Percentiles rank a stretch among this genome's conserved stretches.
Evolutionary conservation across 2,113 vertebrate species (phyloP).

Genomic region (Passerina amoena): DNA sequence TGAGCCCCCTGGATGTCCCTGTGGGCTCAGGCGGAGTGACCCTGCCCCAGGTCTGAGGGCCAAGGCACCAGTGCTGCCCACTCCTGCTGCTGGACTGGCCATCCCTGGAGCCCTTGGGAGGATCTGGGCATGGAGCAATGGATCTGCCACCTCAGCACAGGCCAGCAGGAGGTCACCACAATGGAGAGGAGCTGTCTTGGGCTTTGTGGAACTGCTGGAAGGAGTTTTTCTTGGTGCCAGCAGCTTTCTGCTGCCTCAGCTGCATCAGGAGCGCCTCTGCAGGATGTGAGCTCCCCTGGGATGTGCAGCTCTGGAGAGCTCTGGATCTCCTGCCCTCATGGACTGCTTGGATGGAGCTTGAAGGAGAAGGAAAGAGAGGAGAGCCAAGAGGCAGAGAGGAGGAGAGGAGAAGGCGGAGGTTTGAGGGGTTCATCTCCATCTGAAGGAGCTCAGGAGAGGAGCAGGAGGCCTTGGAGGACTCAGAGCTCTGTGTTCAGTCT

Average conservation of each 20-base stretch:
- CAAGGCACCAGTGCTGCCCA: not conserved
- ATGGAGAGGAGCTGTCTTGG: not conserved
- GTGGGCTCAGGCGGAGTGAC: not conserved
- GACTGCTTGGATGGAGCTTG: not conserved
- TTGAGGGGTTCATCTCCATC: not conserved
- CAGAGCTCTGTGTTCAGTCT: not conserved
- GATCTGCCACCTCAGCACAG: not conserved
- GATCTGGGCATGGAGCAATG: not conserved
- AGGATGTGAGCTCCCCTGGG: not conserved
- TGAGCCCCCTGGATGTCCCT: not conserved
- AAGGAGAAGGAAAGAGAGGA: not conserved
- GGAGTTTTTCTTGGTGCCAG: not conserved
- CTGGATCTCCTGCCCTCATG: no score
- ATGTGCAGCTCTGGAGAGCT: not conserved
- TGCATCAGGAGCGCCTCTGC: rapidly evolving
- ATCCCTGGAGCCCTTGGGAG: not conserved
- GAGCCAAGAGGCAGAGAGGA: not conserved
- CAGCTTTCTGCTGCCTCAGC: not conserved
- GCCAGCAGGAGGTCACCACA: rapidly evolving
- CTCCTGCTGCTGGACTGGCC: not conserved
- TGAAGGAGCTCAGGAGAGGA: not conserved
- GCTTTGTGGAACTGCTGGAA: not conserved
- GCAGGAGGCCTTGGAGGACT: not conserved
- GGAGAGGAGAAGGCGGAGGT: not conserved
- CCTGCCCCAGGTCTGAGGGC: rapidly evolving